Evolutionary conservation across 2,888 invertebrate species (phyloP).

Genomic region (Actias luna): DNA sequence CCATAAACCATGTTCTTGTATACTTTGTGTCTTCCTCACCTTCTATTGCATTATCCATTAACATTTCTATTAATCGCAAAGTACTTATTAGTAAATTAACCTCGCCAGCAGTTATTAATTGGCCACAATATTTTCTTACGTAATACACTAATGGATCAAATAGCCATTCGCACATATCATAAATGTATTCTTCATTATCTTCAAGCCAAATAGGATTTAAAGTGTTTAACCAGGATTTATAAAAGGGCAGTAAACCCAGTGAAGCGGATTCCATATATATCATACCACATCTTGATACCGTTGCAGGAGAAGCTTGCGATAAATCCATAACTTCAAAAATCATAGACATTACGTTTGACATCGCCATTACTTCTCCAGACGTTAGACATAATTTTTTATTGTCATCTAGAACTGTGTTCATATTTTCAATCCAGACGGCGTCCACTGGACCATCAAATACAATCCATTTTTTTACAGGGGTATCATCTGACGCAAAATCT

Average conservation of each 20-base stretch:
- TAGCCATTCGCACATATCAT: slow-evolving; percentile 87
- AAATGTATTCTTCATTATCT: slow-evolving; percentile 82
- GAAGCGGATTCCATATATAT: slow-evolving; percentile 93
- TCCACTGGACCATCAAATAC: slow-evolving; percentile 96
- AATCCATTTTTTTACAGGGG: slow-evolving; percentile 92
- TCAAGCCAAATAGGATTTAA: slow-evolving; percentile 84
- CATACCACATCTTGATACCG: slow-evolving; percentile 95
- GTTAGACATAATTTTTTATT: slow-evolving; percentile 93
- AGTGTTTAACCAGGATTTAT: slow-evolving; percentile 89
- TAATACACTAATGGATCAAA: slow-evolving; percentile 89
- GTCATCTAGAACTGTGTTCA: slow-evolving; percentile 94
- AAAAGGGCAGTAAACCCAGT: slow-evolving; percentile 91
- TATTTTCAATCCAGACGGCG: slow-evolving; percentile 95
- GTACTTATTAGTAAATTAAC: slow-evolving; percentile 87
- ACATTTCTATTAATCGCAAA: slow-evolving; percentile 88
- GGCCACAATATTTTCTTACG: slow-evolving; percentile 85
- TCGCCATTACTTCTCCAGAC: slow-evolving; percentile 93
- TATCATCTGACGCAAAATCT: slow-evolving; percentile 87
- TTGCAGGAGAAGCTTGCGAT: slow-evolving; percentile 92
- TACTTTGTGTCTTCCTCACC: slow-evolving; percentile 88
- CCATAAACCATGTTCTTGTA: slow-evolving; percentile 87
- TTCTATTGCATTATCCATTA: slow-evolving; percentile 86
- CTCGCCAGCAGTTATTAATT: slow-evolving; percentile 85
- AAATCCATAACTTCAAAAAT: slow-evolving; percentile 95
- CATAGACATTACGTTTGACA: slow-evolving; percentile 91